A percentile compares a stretch with the other conserved stretches of the same genome.
Evolutionary conservation across 1,140 invertebrate species (phyloP).

Genomic region (Zaprionus taronus): DNA sequence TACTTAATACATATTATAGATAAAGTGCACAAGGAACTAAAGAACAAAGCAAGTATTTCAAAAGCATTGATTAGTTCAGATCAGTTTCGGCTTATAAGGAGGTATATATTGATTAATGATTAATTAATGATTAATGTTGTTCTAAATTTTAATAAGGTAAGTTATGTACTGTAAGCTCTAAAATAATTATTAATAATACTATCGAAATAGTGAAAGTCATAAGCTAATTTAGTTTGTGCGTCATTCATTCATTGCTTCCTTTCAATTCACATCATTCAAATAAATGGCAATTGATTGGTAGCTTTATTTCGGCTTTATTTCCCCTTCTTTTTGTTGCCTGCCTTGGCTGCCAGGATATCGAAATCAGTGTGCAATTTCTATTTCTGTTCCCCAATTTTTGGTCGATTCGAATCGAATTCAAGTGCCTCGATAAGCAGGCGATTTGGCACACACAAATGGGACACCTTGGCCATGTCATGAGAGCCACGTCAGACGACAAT

Average conservation of each 20-base stretch:
- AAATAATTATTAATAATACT: neutral
- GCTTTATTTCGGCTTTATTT: neutral
- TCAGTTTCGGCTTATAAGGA: no score
- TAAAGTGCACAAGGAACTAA: neutral
- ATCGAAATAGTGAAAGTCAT: neutral
- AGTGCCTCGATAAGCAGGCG: conserved; percentile 1
- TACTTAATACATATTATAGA: no score
- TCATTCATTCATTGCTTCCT: neutral
- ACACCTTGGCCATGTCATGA: conserved; percentile 3
- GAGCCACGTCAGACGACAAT: conserved; percentile 1
- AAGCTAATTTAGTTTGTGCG: neutral
- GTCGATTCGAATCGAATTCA: neutral
- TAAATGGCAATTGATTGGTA: neutral
- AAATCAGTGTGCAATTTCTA: conserved; percentile 1
- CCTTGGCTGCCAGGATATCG: neutral
- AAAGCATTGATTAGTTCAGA: no score
- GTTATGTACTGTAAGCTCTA: neutral
- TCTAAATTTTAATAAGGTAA: neutral
- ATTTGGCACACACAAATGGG: conserved; percentile 4
- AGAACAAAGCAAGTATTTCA: no score
- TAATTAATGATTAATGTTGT: no score
- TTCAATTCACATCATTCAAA: neutral
- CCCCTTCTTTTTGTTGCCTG: neutral
- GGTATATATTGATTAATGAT: no score
- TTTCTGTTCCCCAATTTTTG: neutral